Percentiles rank a stretch among this genome's conserved stretches.
These are phyloP conservation scores for Homarus americanus DNA, from an alignment of 1,140 invertebrate species.

Conservation along the genomic window DNA sequence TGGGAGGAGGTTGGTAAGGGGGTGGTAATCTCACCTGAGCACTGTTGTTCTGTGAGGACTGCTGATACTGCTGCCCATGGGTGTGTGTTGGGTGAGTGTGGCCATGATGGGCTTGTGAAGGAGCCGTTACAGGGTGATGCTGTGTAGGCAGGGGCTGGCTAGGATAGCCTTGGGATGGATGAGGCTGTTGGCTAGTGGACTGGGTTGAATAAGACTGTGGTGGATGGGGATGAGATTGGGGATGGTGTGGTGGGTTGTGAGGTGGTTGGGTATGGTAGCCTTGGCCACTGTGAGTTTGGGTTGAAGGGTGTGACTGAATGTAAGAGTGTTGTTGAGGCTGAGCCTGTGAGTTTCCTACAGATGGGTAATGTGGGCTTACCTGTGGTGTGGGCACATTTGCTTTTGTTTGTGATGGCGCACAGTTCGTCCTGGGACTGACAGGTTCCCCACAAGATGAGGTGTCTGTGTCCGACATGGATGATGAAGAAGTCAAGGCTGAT, in stretches of 20 bases:
- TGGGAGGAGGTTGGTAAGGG: slow-evolving; percentile 74
- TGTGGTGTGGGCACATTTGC: slow-evolving; percentile 49
- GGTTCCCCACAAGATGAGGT: slow-evolving; percentile 47
- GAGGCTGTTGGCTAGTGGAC: slow-evolving; percentile 32
- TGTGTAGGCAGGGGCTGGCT: background rate
- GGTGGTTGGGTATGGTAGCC: slow-evolving; percentile 17
- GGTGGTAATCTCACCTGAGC: slow-evolving; percentile 67
- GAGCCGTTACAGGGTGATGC: slow-evolving; percentile 21
- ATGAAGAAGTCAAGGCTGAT: slow-evolving; percentile 82
- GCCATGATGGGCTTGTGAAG: background rate
- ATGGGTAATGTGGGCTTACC: slow-evolving; percentile 53
- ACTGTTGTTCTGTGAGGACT: slow-evolving; percentile 11
- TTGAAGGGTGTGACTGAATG: background rate
- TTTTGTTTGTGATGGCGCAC: slow-evolving; percentile 23
- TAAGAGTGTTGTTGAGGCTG: slow-evolving; percentile 22
- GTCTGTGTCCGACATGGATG: slow-evolving; percentile 61
- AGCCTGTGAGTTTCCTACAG: slow-evolving; percentile 11
- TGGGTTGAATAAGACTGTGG: slow-evolving; percentile 33
- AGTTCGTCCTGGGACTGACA: slow-evolving; percentile 26
- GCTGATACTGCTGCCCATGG: slow-evolving; percentile 43
- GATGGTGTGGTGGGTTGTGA: slow-evolving; percentile 34
- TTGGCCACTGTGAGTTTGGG: slow-evolving; percentile 38
- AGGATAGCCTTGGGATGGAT: slow-evolving; percentile 29
- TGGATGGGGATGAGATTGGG: slow-evolving; percentile 40
- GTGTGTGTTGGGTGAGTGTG: slow-evolving; percentile 29